phyloP scores from a whole-genome alignment of 92 coral and sea anemone genomes.

The Ricordea florida region DNA sequence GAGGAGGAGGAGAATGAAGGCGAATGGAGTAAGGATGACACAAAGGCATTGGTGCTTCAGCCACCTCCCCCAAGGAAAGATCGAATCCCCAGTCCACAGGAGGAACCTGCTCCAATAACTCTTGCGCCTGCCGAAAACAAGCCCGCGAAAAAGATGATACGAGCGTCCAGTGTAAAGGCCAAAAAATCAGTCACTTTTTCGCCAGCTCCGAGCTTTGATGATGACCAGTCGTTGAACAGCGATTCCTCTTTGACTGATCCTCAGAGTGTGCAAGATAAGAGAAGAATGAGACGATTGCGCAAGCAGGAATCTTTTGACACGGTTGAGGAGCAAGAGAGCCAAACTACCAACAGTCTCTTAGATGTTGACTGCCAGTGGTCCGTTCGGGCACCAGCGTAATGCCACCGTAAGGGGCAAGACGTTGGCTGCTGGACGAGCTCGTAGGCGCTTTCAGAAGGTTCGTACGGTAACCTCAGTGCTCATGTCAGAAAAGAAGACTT shows the following conservation, averaged over 20 bases:
- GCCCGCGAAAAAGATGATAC: slow-evolving; percentile 3
- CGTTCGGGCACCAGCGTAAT: slow-evolving; percentile 83
- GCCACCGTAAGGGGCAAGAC: slow-evolving; percentile 58
- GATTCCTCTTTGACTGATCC: slow-evolving; percentile 9
- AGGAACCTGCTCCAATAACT: slow-evolving; percentile 5
- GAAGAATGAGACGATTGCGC: slow-evolving; percentile 65
- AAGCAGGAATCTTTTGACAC: slow-evolving; percentile 71
- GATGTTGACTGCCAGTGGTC: slow-evolving; percentile 41
- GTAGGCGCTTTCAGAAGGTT: slow-evolving; percentile 24
- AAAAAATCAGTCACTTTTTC: slow-evolving; percentile 83
- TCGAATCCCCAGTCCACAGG: slow-evolving; percentile 47
- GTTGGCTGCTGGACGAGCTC: slow-evolving; percentile 23
- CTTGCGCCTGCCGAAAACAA: slow-evolving; percentile 35
- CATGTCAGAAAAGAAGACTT: slow-evolving; percentile 11
- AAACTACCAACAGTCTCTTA: slow-evolving; percentile 4
- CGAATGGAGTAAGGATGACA: slow-evolving; percentile 27
- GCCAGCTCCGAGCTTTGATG: slow-evolving; percentile 52
- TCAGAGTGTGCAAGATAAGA: slow-evolving; percentile 50
- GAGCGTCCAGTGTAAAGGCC: slow-evolving; percentile 35
- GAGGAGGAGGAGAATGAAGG: slow-evolving; percentile 44
- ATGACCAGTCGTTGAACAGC: slow-evolving; percentile 22
- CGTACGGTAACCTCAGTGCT: slow-evolving; percentile 18
- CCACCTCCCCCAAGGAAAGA: slow-evolving; percentile 66
- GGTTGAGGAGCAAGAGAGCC: slow-evolving; percentile 52
- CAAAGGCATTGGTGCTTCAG: slow-evolving; percentile 45